These are phyloP conservation scores for Bucorvus abyssinicus DNA, from an alignment of 2,797 vertebrate species.

Conservation along the genomic window DNA sequence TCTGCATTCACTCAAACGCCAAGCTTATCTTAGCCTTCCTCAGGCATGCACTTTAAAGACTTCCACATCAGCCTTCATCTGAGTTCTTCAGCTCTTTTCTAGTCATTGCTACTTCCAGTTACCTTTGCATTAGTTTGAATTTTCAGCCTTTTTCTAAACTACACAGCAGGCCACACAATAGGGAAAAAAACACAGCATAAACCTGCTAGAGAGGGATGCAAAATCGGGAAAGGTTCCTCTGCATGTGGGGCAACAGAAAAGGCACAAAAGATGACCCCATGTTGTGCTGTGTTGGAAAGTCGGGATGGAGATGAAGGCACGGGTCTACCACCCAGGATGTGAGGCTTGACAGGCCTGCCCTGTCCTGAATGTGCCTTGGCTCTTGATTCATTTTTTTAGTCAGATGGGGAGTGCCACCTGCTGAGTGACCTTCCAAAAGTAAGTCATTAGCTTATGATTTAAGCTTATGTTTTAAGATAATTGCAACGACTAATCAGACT, in stretches of 20 bases:
- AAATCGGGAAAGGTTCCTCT: not conserved
- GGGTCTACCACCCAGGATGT: not conserved
- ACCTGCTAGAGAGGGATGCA: not conserved
- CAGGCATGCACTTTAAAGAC: not conserved
- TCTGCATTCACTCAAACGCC: not conserved
- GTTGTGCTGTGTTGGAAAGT: not conserved
- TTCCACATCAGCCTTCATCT: not conserved
- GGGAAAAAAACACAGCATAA: not conserved
- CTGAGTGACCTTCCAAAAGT: conserved; percentile 32
- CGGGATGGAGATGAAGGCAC: not conserved
- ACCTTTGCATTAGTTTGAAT: not conserved
- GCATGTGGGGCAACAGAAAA: not conserved
- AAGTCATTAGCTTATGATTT: not conserved
- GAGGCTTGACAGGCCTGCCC: not conserved
- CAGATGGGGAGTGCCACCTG: conserved; percentile 49
- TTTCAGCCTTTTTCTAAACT: not conserved
- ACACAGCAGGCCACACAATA: not conserved
- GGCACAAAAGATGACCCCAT: accelerated
- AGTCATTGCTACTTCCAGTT: not conserved
- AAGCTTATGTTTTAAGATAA: not conserved
- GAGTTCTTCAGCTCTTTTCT: not conserved
- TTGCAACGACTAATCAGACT: not conserved
- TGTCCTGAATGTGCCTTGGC: not conserved
- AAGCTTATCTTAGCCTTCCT: not conserved
- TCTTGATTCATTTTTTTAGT: not conserved